These are phyloP conservation scores for Drosophila dives DNA, from an alignment of 2,888 invertebrate species.

Conservation along the genomic window DNA sequence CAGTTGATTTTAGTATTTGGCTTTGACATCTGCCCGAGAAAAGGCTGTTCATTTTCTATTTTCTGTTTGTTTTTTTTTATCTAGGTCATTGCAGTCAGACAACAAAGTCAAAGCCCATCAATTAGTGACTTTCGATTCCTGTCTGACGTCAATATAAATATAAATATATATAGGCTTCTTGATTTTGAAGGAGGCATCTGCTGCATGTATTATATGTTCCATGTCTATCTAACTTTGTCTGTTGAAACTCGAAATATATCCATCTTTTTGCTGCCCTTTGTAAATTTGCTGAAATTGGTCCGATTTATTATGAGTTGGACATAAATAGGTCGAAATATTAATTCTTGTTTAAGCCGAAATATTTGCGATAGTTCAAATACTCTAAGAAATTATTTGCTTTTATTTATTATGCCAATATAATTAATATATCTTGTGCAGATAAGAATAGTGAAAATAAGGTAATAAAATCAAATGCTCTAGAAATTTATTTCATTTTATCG, in stretches of 20 bases:
- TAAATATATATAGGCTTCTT: not conserved
- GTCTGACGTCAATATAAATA: conserved; percentile 22
- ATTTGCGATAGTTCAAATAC: not conserved
- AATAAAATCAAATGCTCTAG: not conserved
- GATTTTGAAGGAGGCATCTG: not conserved
- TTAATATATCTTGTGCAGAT: not conserved
- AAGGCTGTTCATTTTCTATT: conserved; percentile 66
- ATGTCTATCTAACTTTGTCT: not conserved
- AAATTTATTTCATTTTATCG: not conserved
- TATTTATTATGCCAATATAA: not conserved
- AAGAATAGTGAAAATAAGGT: not conserved
- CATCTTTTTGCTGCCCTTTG: not conserved
- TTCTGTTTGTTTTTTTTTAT: conserved; percentile 15
- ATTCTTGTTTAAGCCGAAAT: not conserved
- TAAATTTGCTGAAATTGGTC: not conserved
- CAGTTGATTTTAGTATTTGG: conserved; percentile 57
- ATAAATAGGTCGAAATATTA: not conserved
- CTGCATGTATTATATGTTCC: not conserved
- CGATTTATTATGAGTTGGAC: not conserved
- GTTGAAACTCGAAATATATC: not conserved
- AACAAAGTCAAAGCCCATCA: conserved; percentile 5
- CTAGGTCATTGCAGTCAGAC: conserved; percentile 32
- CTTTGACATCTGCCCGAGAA: conserved; percentile 56
- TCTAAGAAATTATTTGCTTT: not conserved
- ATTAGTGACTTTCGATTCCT: conserved; percentile 19